These are phyloP conservation scores for Formica selysi DNA, from an alignment of 1,140 invertebrate species.

Conservation along the genomic window DNA sequence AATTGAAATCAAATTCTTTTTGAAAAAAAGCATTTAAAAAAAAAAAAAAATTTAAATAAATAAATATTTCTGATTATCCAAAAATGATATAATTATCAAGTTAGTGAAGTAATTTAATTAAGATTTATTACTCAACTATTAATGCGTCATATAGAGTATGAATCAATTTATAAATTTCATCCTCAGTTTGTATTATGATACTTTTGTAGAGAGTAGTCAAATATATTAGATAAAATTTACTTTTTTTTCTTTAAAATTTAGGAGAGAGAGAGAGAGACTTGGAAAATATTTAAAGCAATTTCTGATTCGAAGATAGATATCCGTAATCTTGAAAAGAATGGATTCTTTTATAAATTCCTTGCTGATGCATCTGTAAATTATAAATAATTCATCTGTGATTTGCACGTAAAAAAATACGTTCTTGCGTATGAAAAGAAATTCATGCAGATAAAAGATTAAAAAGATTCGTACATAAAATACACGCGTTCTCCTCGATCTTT, in stretches of 20 bases:
- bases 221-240: background rate
- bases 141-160: background rate
- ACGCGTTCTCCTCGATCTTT: background rate
- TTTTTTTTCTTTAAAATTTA: background rate
- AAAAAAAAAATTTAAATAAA: background rate
- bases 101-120: background rate
- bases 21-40: background rate
- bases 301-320: background rate
- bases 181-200: no score
- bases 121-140: background rate
- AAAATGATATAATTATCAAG: background rate
- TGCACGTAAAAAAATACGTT: background rate
- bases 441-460: background rate
- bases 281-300: background rate
- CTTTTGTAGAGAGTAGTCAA: background rate
- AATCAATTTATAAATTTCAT: background rate
- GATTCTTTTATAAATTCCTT: background rate
- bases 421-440: conserved; percentile 30
- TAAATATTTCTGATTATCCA: background rate
- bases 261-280: background rate
- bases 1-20: background rate
- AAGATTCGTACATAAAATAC: background rate
- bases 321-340: background rate
- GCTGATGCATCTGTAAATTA: background rate
- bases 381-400: conserved; percentile 38